Percentiles rank a stretch among this genome's conserved stretches.
These are phyloP conservation scores for Augiades crinisus DNA, from an alignment of 2,888 invertebrate species.

Conservation along the genomic window DNA sequence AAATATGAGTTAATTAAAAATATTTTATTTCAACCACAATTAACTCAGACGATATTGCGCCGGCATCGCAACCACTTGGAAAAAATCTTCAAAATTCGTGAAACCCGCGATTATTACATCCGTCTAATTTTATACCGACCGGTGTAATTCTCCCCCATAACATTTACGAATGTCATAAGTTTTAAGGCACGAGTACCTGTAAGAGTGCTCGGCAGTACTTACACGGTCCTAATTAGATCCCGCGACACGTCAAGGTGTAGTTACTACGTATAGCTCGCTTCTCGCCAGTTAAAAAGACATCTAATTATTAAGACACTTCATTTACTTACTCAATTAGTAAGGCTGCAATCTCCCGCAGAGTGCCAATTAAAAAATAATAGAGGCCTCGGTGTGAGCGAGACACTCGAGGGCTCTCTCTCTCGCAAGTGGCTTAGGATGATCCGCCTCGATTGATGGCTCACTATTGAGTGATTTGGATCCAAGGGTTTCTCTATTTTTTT, in stretches of 20 bases:
- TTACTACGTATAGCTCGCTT: conserved; percentile 38
- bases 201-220: conserved; percentile 23
- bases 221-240: conserved; percentile 26
- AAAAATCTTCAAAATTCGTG: too few species aligned
- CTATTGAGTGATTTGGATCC: conserved; percentile 41
- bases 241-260: conserved; percentile 31
- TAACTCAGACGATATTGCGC: too few species aligned
- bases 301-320: conserved; percentile 77
- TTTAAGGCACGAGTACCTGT: conserved; percentile 21
- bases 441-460: conserved; percentile 47
- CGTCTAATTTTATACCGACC: conserved; percentile 36
- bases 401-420: conserved; percentile 47
- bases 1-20: too few species aligned
- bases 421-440: conserved; percentile 58
- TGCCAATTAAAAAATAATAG: conserved; percentile 80
- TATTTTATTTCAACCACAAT: too few species aligned
- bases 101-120: conserved; percentile 16
- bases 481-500: conserved; percentile 16
- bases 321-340: conserved; percentile 77
- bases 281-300: conserved; percentile 62
- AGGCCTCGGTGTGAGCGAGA: conserved; percentile 60
- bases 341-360: conserved; percentile 65
- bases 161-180: conserved; percentile 23
- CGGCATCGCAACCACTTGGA: too few species aligned
- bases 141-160: conserved; percentile 22